phyloP scores from a whole-genome alignment of 2,888 invertebrate species.

The Pristionchus mayeri region DNA sequence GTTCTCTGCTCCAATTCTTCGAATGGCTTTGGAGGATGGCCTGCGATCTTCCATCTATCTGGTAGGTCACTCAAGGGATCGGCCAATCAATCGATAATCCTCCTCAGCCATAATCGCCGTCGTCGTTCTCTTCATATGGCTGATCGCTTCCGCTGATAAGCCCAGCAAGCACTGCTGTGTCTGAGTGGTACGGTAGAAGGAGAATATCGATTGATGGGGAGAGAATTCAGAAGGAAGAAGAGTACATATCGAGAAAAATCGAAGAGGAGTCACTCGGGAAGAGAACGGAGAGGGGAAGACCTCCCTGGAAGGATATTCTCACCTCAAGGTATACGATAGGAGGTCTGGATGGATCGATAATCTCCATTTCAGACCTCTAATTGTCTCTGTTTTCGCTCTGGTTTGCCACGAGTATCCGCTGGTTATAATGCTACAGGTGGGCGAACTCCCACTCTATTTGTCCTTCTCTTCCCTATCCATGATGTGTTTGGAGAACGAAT shows the following conservation, averaged over 20 bases:
- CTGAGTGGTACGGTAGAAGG: slow-evolving; percentile 53
- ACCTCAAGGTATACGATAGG: slow-evolving; percentile 43
- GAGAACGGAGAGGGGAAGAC: slow-evolving; percentile 63
- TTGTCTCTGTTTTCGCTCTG: slow-evolving; percentile 70
- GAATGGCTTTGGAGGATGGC: slow-evolving; percentile 68
- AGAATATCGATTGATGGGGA: background rate
- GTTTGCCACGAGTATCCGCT: slow-evolving; percentile 74
- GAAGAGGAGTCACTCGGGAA: slow-evolving; percentile 73
- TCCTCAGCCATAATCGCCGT: slow-evolving; percentile 48
- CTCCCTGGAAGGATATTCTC: slow-evolving; percentile 69
- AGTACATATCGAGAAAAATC: slow-evolving; percentile 69
- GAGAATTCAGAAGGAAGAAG: slow-evolving; percentile 63
- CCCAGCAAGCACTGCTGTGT: slow-evolving; percentile 74
- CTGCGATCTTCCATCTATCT: slow-evolving; percentile 71
- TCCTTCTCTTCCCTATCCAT: background rate
- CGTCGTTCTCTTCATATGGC: slow-evolving; percentile 70
- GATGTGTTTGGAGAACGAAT: background rate
- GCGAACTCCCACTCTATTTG: slow-evolving; percentile 27
- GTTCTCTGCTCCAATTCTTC: slow-evolving; percentile 63
- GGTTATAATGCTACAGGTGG: slow-evolving; percentile 70
- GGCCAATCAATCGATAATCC: background rate
- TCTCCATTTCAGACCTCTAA: slow-evolving; percentile 60
- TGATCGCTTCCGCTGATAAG: slow-evolving; percentile 72
- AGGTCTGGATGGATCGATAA: background rate
- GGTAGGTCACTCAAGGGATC: slow-evolving; percentile 48